Base-by-base conservation (phyloP, 2,888 invertebrate species). In the Orthosia gothica region DNA sequence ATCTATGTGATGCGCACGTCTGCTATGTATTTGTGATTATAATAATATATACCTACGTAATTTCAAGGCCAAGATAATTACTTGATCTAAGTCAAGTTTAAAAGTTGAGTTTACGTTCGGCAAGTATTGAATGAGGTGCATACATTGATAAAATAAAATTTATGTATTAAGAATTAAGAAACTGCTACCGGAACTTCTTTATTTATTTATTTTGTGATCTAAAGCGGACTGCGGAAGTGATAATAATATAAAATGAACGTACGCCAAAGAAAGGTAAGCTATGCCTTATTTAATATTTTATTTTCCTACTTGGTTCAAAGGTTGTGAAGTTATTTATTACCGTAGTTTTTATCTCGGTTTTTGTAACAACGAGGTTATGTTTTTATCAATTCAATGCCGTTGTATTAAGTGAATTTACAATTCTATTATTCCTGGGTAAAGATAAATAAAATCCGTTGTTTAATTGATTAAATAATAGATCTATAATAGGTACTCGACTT, bases 261-360 rank as follows among this genome's bases (percentile, higher is more conserved):
- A 74, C 92, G 94, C 13, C 93, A 93, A 87, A 92, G 94, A 89
- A 94, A 93, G 92, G 94, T 94, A 89, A 88, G 89, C 81, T 74
- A 55, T 64, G 26, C 50, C 52, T 20, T 59, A 11, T 9, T 63
- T 55, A 18, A 32, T 11, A 68, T 23, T 40, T 68, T 58, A 55
- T 65, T 50, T 57, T 2, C 26, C 26, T 26, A 23, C 16, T 18
- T 55, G 20, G 58, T 50, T 71, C 74, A 58, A 74, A 63, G 71
- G 70, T 77, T 79, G 50, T 13, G 2, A 54, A 47, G 45, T 45
- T 18, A 26, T 13, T 45, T 18, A 26, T 13, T 58, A 67, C 32
- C 5, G 15, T 16, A 26, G 9, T 20, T 55, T 63, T 20, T 26
- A 59, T n/a, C 7, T 61, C 20, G 3, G 18, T 45, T 20, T 32